phyloP scores from a whole-genome alignment of 1,140 invertebrate genomes.

The Cotesia chilonis region DNA sequence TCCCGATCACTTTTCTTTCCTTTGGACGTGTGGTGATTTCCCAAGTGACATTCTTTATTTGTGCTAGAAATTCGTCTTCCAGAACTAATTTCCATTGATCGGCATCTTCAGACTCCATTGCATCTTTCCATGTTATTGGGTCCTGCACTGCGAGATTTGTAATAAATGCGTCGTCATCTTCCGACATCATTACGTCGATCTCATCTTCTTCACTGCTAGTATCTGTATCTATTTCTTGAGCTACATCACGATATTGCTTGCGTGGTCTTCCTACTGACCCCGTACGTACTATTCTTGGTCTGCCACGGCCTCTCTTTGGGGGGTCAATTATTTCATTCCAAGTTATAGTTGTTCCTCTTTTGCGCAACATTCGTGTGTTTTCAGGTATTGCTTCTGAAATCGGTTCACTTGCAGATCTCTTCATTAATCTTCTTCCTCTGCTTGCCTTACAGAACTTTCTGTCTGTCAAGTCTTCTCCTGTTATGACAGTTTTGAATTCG shows the following conservation, averaged over 20 bases:
- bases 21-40: slow-evolving; percentile 37
- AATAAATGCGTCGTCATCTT: slow-evolving; percentile 27
- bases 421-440: background rate
- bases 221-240: background rate
- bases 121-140: slow-evolving; percentile 22
- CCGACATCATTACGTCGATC: background rate
- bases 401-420: background rate
- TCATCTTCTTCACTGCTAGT: background rate
- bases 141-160: slow-evolving; percentile 21
- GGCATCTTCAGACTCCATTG: slow-evolving; percentile 30
- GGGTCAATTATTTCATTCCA: background rate
- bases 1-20: slow-evolving; percentile 40
- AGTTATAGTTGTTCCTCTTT: background rate
- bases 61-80: slow-evolving; percentile 34
- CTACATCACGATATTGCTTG: slow-evolving; percentile 22
- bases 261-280: slow-evolving; percentile 32
- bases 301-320: slow-evolving; percentile 22
- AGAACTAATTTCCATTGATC: slow-evolving; percentile 34
- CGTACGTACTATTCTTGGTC: slow-evolving; percentile 22
- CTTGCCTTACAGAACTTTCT: background rate
- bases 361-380: background rate
- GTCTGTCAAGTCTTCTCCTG: background rate
- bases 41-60: slow-evolving; percentile 42
- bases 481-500: background rate
- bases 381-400: background rate